Base-by-base conservation (phyloP, 2,797 vertebrate genomes). In the Sandelia bainsii region DNA sequence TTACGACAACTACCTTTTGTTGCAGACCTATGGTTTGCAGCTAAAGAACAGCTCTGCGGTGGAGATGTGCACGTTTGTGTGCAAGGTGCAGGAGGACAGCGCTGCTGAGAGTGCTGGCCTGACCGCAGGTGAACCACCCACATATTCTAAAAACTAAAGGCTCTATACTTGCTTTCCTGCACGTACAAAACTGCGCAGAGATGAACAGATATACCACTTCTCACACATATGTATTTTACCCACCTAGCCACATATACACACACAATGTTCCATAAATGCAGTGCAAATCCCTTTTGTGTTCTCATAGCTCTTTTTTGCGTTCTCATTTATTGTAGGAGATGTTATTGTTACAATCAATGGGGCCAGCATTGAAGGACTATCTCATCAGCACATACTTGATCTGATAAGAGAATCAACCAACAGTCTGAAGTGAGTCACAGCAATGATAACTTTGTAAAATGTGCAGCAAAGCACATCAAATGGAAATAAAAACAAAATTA, bases 271-370 rank as follows among this genome's bases (percentile, higher is more conserved):
- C 51, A 62, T 25, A 49, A 12, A 29, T 5, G 3, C 20, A 53
- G 32, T 34, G 17, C 22, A 69, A 52, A 54, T 9, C 37, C n/a
- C 40, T 14, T 19, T 17, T 45, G 44, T 42, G 13, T 73, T 69
- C 56, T 72, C 2, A 1, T 51, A n/a, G 7, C 69, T 82, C 25
- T 20, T 83, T 49, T 68, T 32, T 58, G 50, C 52, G 12, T 25
- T 23, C 9, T 79, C 49, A n/a, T 72, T 65, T 61, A 14, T 51
- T 56, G 40, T 20, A 99, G 98, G 97, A 12, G 96, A 98, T 48
- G 91, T 99, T 76, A 95, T 99, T 48, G 19, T 95, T 76, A 94
- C 91, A 11, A 94, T 99, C 82, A 99, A 99, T 0, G 95, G 96
- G 0, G 59, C 93, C 58, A 96, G 64, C 90, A 95, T 92, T 0